Evolutionary conservation across 1,140 invertebrate genomes (phyloP).

Genomic region (Drosophila kurseongensis): DNA sequence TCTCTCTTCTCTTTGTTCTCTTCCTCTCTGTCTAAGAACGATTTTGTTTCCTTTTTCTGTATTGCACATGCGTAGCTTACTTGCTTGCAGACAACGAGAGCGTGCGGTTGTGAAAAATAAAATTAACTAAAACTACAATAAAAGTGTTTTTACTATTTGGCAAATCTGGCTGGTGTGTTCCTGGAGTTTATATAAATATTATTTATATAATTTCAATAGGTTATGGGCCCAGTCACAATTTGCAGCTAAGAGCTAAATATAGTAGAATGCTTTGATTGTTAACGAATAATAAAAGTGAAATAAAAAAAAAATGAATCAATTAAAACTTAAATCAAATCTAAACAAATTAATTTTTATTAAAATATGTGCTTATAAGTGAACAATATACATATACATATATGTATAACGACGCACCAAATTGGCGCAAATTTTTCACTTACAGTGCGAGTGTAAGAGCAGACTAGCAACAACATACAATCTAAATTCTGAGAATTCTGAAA

Average conservation of each 20-base stretch:
- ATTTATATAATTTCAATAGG: conserved; percentile 5
- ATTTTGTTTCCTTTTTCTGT: too few relatives aligned
- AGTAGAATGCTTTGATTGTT: too few relatives aligned
- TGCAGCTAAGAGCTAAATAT: too few relatives aligned
- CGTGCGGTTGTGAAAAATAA: conserved; percentile 21
- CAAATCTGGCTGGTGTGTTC: conserved; percentile 12
- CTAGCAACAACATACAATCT: too few relatives aligned
- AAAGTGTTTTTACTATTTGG: conserved; percentile 24
- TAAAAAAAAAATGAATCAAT: conserved; percentile 1
- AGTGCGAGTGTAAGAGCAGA: conserved; percentile 15
- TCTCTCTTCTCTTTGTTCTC: too few relatives aligned
- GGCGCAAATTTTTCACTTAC: background rate
- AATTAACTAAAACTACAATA: conserved; percentile 10
- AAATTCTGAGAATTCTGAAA: too few relatives aligned
- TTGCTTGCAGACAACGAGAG: too few relatives aligned
- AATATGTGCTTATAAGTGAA: background rate
- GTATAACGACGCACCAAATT: conserved; percentile 7
- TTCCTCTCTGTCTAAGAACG: too few relatives aligned
- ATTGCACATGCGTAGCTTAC: too few relatives aligned
- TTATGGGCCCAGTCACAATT: background rate
- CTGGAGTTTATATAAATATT: conserved; percentile 11
- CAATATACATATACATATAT: background rate
- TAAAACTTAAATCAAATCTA: conserved; percentile 1
- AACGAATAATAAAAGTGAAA: background rate
- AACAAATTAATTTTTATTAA: background rate